Percentiles rank a stretch among this genome's conserved stretches.
phyloP scores from a whole-genome alignment of 2,888 invertebrate species.

The Acanthosepion pharaonis region DNA sequence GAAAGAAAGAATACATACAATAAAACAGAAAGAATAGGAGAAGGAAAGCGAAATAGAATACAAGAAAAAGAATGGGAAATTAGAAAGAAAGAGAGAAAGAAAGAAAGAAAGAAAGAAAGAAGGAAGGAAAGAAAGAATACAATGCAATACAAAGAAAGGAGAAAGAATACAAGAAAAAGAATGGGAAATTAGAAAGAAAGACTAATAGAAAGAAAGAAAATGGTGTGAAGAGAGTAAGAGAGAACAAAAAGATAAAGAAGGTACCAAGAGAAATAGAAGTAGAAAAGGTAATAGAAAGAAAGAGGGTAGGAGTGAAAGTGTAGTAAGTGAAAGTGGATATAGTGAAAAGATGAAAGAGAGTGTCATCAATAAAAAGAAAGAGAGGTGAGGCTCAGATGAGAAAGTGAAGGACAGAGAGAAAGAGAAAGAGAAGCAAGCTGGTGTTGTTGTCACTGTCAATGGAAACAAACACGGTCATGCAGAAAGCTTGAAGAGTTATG shows the following conservation, averaged over 20 bases:
- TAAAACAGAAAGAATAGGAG: neutral
- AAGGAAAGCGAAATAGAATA: too few relatives aligned
- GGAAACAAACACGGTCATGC: too few relatives aligned
- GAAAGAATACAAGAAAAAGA: neutral
- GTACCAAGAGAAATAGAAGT: neutral
- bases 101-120: neutral
- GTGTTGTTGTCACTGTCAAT: neutral
- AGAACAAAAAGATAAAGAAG: too few relatives aligned
- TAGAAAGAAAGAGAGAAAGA: neutral
- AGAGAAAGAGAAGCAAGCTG: neutral
- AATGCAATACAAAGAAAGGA: neutral
- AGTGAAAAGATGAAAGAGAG: neutral
- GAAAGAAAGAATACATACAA: neutral
- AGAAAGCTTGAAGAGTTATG: too few relatives aligned
- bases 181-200: neutral
- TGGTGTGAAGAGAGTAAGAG: too few relatives aligned
- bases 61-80: neutral
- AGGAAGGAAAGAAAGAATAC: neutral
- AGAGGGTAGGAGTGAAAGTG: neutral
- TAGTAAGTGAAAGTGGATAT: neutral
- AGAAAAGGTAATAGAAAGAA: neutral
- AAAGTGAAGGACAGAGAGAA: neutral
- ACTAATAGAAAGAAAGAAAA: neutral
- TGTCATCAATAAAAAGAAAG: too few relatives aligned
- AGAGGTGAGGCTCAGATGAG: neutral